Percentiles rank a stretch among this genome's conserved stretches.
Evolutionary conservation across 1,140 invertebrate genomes (phyloP).

Genomic region (Cataglyphis hispanica): DNA sequence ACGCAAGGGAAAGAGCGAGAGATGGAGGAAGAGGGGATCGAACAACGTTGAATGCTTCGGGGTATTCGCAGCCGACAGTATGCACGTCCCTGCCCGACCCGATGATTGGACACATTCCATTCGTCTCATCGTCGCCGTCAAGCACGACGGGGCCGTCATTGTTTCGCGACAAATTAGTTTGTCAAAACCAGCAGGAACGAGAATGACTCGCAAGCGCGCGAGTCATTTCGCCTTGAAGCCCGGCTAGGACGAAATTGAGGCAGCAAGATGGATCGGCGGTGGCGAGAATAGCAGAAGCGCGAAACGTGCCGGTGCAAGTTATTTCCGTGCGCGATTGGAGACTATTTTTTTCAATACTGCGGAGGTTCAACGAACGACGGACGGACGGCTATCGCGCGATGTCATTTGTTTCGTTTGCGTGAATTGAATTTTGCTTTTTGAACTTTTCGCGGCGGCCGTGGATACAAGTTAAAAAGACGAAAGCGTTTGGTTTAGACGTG

Average conservation of each 20-base stretch:
- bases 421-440: constrained; percentile 52
- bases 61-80: constrained; percentile 64
- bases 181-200: constrained; percentile 68
- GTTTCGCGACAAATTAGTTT: constrained; percentile 77
- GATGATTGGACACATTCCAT: constrained; percentile 78
- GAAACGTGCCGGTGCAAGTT: constrained; percentile 60
- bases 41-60: constrained; percentile 44
- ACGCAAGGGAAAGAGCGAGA: constrained; percentile 30
- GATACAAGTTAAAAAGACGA: background rate
- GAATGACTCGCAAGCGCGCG: constrained; percentile 48
- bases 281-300: constrained; percentile 59
- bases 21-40: background rate
- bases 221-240: constrained; percentile 70
- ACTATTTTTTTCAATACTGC: constrained; percentile 72
- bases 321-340: constrained; percentile 73
- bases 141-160: constrained; percentile 67
- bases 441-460: constrained; percentile 15
- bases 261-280: constrained; percentile 66
- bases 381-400: constrained; percentile 15
- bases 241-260: constrained; percentile 63
- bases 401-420: constrained; percentile 44
- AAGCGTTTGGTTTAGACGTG: background rate
- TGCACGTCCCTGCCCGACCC: constrained; percentile 57
- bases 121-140: constrained; percentile 69
- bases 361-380: constrained; percentile 68